Base-by-base conservation (phyloP, 2,113 vertebrate species). In the Pomatostomus ruficeps region DNA sequence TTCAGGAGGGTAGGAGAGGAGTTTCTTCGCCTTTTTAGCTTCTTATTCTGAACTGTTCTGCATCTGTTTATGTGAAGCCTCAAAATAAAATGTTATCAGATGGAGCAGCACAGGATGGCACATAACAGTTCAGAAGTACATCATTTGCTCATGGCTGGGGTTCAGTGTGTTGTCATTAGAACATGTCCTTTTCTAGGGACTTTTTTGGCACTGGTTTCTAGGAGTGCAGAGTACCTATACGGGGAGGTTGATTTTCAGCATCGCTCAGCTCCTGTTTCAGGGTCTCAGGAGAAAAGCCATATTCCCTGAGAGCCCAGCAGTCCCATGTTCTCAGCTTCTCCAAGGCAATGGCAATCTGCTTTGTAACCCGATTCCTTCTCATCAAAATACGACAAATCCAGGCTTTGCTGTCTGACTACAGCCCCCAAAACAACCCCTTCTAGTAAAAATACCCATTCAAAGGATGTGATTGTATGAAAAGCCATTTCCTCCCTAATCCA, bases 1-100 rank as follows among this genome's bases (percentile, higher is more conserved):
- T 95, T 93, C 95, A 87, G 86, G 25, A 91, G 81, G 76, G 82
- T 67, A 31, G 80, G 66, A 90, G 55, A 93, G 79, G 91, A 96
- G 95, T 96, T 96, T 80, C 82, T 96, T 57, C 48, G 7, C 46
- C 67, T 29, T 91, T 79, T 80, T 35, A 88, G 16, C 11, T 80
- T 94, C 63, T 88, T 51, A 54, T 83, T 79, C 88, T 62, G 21
- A 72, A 38, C 46, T 43, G 19, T 61, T 78, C 81, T 48, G 40
- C 45, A 59, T 36, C 33, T 74, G 43, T 63, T 87, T 48, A 77
- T 42, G 58, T 74, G 48, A 70, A 94, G 46, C 48, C 45, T 68
- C 84, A 45, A 48, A 76, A 72, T 25, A 66, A 82, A 91, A 55
- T 19, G 14, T 18, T 38, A 49, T 58, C 19, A n/a, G 84, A 66